Conservation (phyloP, 2,113 vertebrate genomes). For the Genyomyrus donnyi region DNA sequence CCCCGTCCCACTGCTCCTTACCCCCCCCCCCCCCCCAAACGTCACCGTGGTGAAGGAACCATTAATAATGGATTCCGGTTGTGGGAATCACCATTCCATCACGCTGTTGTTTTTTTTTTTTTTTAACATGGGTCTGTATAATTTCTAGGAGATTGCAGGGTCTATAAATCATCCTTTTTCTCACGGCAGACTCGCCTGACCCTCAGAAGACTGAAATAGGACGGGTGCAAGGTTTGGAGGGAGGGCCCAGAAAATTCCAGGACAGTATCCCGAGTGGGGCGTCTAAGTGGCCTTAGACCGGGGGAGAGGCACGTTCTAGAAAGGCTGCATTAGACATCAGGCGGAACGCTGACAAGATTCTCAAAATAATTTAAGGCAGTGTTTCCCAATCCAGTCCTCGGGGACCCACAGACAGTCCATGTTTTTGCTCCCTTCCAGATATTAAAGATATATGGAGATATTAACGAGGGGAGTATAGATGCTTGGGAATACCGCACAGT, state of each 20-base stretch:
- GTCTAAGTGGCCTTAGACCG: background rate
- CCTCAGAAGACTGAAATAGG: constrained; percentile 43
- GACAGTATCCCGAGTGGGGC: background rate
- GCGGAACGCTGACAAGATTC: background rate
- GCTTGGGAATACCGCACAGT: background rate
- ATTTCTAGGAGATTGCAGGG: constrained; percentile 53
- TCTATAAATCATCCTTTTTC: constrained; percentile 62
- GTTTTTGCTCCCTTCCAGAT: background rate
- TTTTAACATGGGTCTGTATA: constrained; percentile 41
- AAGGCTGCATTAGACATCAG: background rate
- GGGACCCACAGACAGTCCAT: background rate
- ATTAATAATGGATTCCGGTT: constrained; percentile 54
- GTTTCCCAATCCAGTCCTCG: background rate
- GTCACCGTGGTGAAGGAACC: constrained; percentile 39
- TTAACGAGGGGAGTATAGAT: background rate
- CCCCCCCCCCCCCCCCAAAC: no score
- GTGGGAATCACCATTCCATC: constrained; percentile 45
- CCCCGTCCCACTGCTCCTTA: no score
- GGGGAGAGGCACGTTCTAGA: background rate
- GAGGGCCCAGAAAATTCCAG: constrained; percentile 9
- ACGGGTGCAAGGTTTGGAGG: background rate
- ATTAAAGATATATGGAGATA: background rate
- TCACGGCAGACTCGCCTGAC: constrained; percentile 53
- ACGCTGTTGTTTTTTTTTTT: constrained; percentile 39
- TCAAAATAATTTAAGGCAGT: background rate